These are phyloP conservation scores for Drosophila subsilvestris DNA, from an alignment of 2,888 invertebrate species.

Conservation along the genomic window DNA sequence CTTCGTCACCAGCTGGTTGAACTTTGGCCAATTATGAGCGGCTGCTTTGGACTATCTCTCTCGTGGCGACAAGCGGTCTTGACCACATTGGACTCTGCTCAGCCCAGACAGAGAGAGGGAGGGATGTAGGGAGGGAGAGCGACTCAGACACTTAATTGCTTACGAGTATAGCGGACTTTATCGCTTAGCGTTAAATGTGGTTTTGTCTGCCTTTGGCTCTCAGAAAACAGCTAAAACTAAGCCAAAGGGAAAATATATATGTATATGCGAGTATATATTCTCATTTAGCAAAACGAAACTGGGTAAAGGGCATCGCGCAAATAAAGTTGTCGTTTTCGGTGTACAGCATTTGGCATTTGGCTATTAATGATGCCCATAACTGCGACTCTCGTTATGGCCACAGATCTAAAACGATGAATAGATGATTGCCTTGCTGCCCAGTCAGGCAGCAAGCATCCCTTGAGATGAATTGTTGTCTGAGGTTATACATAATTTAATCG, in stretches of 20 bases:
- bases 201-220: conserved; percentile 18
- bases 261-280: conserved; percentile 22
- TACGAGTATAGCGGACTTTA: conserved; percentile 16
- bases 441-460: background rate
- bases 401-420: background rate
- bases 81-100: conserved; percentile 52
- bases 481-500: background rate
- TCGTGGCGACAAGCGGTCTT: conserved; percentile 33
- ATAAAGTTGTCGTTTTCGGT: conserved; percentile 32
- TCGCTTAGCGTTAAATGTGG: conserved; percentile 12
- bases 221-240: conserved; percentile 12
- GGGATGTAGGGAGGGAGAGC: background rate
- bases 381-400: background rate
- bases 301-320: conserved; percentile 64
- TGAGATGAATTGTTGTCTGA: background rate
- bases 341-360: conserved; percentile 22
- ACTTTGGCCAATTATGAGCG: conserved; percentile 28
- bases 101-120: conserved; percentile 12
- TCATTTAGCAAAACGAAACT: conserved; percentile 48
- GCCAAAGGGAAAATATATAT: conserved; percentile 3
- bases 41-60: conserved; percentile 16
- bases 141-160: conserved; percentile 41
- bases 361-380: conserved; percentile 25
- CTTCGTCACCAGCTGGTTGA: conserved; percentile 26
- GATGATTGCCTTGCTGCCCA: background rate